A percentile compares a stretch with the other conserved stretches of the same genome.
These are phyloP conservation scores for Oxyruncus cristatus DNA, from an alignment of 2,113 vertebrate genomes.

Conservation along the genomic window DNA sequence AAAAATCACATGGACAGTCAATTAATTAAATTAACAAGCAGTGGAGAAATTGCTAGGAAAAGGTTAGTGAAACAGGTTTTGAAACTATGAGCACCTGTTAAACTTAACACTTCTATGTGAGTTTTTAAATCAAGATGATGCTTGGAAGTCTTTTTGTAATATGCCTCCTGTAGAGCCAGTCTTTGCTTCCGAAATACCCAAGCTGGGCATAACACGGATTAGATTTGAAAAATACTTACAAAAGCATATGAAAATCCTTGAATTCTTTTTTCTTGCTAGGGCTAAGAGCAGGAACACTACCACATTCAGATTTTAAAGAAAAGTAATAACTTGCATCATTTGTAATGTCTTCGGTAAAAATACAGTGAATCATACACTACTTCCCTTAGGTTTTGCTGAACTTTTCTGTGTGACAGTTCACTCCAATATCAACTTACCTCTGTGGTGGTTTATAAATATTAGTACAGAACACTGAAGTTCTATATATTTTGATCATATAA, in stretches of 20 bases:
- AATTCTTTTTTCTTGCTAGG: neutral
- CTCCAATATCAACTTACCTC: slow-evolving; percentile 21
- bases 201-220: neutral
- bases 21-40: neutral
- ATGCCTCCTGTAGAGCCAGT: neutral
- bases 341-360: slow-evolving; percentile 21
- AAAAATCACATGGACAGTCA: neutral
- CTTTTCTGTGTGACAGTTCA: neutral
- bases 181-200: neutral
- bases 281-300: neutral
- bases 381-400: neutral
- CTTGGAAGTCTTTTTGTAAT: neutral
- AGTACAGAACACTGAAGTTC: neutral
- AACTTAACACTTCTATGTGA: neutral
- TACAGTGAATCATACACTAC: neutral
- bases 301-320: neutral
- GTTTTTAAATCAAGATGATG: neutral
- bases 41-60: neutral
- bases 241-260: neutral
- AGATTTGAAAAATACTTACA: neutral
- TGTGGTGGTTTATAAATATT: slow-evolving; percentile 19
- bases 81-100: neutral
- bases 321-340: neutral
- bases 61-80: neutral
- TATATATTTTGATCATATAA: neutral